phyloP scores from a whole-genome alignment of 1,140 invertebrate genomes.

The Gryllus bimaculatus region DNA sequence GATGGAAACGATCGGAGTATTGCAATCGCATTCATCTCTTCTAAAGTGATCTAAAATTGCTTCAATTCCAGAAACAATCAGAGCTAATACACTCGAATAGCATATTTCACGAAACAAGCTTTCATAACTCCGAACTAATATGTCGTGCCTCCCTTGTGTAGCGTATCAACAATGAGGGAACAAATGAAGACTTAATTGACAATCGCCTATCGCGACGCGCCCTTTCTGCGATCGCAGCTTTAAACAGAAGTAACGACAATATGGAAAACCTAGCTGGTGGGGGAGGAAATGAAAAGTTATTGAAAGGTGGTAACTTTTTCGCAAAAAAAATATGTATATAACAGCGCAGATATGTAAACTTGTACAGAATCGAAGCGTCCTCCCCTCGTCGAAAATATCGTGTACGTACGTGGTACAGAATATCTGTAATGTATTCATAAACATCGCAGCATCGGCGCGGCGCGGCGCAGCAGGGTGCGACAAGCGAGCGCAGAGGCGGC shows the following conservation, averaged over 20 bases:
- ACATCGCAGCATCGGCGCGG: not conserved
- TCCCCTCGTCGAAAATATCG: not conserved
- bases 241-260: conserved; percentile 1
- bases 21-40: not conserved
- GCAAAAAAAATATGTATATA: not conserved
- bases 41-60: not conserved
- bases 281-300: not conserved
- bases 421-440: not conserved
- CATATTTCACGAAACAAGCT: conserved; percentile 1
- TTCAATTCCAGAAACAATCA: not conserved
- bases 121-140: not conserved
- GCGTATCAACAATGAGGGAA: not conserved
- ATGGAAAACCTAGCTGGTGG: not conserved
- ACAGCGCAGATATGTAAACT: not conserved
- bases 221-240: not conserved
- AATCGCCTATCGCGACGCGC: not conserved
- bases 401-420: not conserved
- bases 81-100: not conserved
- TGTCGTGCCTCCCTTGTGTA: not conserved
- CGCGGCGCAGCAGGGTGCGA: not conserved
- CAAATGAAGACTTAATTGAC: conserved; percentile 5
- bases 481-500: not conserved
- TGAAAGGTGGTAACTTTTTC: not conserved
- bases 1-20: not conserved
- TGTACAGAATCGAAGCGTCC: not conserved